Conservation (phyloP, 1,140 invertebrate species). For the Alviniconcha marisindica region DNA sequence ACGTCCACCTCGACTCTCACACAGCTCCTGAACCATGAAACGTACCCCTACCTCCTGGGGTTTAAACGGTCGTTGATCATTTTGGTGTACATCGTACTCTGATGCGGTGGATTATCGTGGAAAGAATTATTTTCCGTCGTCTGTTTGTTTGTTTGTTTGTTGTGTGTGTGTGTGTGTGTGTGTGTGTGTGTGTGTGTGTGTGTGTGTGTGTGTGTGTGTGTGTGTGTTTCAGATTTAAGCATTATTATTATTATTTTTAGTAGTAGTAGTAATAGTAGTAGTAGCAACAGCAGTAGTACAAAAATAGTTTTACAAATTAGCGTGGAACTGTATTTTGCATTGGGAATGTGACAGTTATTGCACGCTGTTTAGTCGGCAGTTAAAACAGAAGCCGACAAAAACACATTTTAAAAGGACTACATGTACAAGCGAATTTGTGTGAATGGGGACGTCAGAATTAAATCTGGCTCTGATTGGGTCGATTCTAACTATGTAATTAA, state of each 20-base stretch:
- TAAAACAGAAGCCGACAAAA: not conserved
- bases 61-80: not conserved
- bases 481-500: no score
- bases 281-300: no score
- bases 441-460: no score
- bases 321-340: not conserved
- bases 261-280: not conserved
- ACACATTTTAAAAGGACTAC: no score
- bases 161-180: slow-evolving; percentile 4
- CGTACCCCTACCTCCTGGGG: not conserved
- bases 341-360: not conserved
- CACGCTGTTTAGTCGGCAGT: not conserved
- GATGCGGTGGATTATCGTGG: no score
- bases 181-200: slow-evolving; percentile 12
- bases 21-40: not conserved
- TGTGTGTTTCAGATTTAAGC: not conserved
- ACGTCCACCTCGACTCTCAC: no score
- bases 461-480: no score
- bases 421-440: no score
- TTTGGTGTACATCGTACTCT: not conserved
- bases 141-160: not conserved
- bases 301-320: no score
- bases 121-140: no score
- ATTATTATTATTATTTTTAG: not conserved
- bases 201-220: slow-evolving; percentile 16